Conservation (phyloP, 2,888 invertebrate species). For the Platypus cylindrus region DNA sequence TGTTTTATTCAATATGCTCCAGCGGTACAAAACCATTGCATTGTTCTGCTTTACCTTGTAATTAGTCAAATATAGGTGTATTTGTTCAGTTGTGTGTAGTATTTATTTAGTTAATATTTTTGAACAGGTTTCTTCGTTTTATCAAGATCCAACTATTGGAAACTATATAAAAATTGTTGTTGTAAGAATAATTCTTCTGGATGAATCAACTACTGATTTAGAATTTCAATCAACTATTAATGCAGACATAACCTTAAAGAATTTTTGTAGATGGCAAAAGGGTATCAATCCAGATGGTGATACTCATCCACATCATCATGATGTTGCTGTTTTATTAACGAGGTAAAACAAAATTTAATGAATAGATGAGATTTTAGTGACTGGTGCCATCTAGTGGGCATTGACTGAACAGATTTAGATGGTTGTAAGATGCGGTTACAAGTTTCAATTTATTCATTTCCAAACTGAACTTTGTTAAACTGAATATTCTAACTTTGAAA, state of each 20-base stretch:
- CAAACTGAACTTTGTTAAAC: no score
- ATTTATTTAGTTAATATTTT: conserved; percentile 2
- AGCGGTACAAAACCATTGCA: no score
- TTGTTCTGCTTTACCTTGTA: no score
- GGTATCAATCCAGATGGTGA: conserved; percentile 61
- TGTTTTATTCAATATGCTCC: no score
- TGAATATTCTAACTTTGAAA: no score
- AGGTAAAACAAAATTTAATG: conserved; percentile 9
- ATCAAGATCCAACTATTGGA: conserved; percentile 78
- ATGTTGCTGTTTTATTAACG: conserved; percentile 78
- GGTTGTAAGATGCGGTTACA: no score
- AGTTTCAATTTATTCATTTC: no score
- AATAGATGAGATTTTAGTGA: background rate
- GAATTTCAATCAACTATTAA: conserved; percentile 63
- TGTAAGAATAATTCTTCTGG: conserved; percentile 69
- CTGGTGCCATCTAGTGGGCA: no score
- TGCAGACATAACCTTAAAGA: conserved; percentile 69
- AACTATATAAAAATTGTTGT: conserved; percentile 85
- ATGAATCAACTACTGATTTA: conserved; percentile 43
- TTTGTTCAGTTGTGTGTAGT: no score
- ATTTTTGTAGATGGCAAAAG: conserved; percentile 79
- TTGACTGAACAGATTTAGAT: no score
- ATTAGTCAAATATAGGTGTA: no score
- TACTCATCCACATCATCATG: conserved; percentile 76
- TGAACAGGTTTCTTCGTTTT: conserved; percentile 57